phyloP scores from a whole-genome alignment of 1,140 invertebrate species.

The Marisa cornuarietis region DNA sequence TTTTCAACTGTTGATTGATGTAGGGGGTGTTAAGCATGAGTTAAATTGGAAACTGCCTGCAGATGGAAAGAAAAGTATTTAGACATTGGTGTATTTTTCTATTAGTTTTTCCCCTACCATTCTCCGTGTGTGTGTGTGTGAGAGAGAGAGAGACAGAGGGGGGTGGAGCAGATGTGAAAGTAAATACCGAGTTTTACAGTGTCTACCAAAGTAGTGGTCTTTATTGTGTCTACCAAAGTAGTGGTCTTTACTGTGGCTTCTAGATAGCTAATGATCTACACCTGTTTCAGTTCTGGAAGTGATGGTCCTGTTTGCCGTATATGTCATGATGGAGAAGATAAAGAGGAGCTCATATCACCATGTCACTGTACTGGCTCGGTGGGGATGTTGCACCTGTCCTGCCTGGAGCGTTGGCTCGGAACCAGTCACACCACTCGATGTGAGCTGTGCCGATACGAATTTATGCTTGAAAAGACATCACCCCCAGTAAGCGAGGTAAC shows the following conservation, averaged over 20 bases:
- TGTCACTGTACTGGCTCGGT: constrained; percentile 76
- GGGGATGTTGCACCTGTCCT: constrained; percentile 74
- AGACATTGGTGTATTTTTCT: no score
- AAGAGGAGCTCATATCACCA: constrained; percentile 70
- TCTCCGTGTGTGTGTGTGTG: not conserved
- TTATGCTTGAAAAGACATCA: constrained; percentile 61
- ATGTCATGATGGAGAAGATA: constrained; percentile 67
- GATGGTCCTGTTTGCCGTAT: constrained; percentile 59
- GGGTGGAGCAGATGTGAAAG: no score
- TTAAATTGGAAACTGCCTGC: no score
- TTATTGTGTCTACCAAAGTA: not conserved
- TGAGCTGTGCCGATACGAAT: constrained; percentile 72
- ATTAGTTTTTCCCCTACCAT: no score
- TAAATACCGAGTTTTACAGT: no score
- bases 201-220: not conserved
- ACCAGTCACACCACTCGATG: constrained; percentile 70
- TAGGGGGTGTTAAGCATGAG: no score
- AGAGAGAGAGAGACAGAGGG: no score
- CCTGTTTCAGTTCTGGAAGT: constrained; percentile 37
- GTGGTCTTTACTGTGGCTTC: not conserved
- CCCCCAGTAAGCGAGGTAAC: constrained; percentile 63
- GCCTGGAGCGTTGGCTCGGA: constrained; percentile 76
- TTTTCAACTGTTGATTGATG: no score
- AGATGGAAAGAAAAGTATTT: no score
- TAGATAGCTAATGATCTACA: no score